Percentiles rank a stretch among this genome's conserved stretches.
phyloP scores from a whole-genome alignment of 2,888 invertebrate species.

The Podotricha telesiphe region DNA sequence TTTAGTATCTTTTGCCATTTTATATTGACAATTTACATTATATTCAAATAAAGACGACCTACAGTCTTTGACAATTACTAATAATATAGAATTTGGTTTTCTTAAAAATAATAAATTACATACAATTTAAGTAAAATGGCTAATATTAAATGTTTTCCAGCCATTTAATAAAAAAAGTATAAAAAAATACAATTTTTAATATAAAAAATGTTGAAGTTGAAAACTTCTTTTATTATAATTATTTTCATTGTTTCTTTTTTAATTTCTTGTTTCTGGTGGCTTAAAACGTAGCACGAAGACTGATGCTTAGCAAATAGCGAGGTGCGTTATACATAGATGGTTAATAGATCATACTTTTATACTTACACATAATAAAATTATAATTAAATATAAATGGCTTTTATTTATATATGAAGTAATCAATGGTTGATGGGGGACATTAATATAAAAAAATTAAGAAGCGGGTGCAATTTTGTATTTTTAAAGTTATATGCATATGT shows the following conservation, averaged over 20 bases:
- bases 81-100: not conserved
- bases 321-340: conserved; percentile 2
- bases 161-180: not conserved
- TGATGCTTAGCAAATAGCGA: conserved; percentile 8
- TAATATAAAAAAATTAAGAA: too few species aligned
- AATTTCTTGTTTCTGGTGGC: not conserved
- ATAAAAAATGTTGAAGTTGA: too few species aligned
- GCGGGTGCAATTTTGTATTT: too few species aligned
- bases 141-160: not conserved
- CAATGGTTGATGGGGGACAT: too few species aligned
- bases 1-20: not conserved
- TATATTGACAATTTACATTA: too few species aligned
- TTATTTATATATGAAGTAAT: not conserved
- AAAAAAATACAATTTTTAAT: too few species aligned
- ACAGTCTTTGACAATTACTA: too few species aligned
- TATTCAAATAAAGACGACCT: too few species aligned
- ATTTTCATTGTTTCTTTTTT: not conserved
- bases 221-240: too few species aligned
- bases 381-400: not conserved
- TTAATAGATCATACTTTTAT: conserved; percentile 23
- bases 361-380: conserved; percentile 20
- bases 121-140: not conserved
- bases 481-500: too few species aligned
- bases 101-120: not conserved
- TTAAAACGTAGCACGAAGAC: conserved; percentile 6